phyloP scores from a whole-genome alignment of 2,888 invertebrate genomes.

The Protonemura montana region DNA sequence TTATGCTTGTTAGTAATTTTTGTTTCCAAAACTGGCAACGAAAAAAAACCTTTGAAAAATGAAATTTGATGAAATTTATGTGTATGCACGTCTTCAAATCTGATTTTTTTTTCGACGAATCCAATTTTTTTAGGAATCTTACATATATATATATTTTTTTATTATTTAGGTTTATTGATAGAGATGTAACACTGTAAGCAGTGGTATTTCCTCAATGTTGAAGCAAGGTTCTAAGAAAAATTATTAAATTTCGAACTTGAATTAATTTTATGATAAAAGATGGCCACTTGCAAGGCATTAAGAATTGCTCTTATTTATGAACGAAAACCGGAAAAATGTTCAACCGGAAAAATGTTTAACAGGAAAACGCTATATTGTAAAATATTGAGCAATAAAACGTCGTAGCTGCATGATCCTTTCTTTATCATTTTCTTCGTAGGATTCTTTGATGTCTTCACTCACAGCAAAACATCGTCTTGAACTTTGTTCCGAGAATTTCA shows the following conservation, averaged over 20 bases:
- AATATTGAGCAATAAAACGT: neutral
- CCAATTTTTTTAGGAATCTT: no score
- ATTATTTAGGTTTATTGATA: no score
- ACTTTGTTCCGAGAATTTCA: neutral
- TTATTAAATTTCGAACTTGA: neutral
- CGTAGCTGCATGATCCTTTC: neutral
- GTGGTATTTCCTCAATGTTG: no score
- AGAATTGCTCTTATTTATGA: neutral
- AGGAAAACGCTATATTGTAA: neutral
- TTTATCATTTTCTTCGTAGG: neutral
- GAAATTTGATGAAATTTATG: no score
- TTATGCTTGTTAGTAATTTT: no score
- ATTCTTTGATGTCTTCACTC: constrained; percentile 7
- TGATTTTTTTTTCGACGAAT: no score
- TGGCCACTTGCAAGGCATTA: neutral
- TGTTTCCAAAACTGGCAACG: no score
- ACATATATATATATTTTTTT: no score
- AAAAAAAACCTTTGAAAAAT: no score
- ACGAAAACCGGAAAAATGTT: neutral
- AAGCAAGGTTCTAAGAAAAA: neutral
- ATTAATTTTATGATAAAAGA: neutral
- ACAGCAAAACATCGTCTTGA: neutral
- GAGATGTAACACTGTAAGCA: no score
- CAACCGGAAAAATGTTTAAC: no score
- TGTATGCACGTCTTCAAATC: no score